Evolutionary conservation across 2,888 invertebrate genomes (phyloP), one percentile per base, ranked within the genome.

Genomic region (Masnerella sp.): DNA sequence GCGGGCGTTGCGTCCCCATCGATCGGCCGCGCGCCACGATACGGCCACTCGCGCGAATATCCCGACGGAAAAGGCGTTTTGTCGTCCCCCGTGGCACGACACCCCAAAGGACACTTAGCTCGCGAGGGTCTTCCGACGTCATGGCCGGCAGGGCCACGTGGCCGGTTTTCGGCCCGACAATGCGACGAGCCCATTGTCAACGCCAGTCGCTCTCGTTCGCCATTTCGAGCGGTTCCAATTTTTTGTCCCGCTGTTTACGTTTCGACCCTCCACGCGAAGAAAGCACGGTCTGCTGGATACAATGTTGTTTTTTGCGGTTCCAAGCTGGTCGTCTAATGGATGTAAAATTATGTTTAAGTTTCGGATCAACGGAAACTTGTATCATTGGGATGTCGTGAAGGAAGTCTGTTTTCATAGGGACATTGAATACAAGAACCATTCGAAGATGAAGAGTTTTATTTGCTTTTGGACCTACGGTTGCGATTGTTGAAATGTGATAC

Each of bases 141-240:
- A 67, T 43, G 47, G 56, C 76, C 74, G 52, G 51, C 61, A 74
- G 62, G 38, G 85, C 81, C 86, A 86, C 86, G 86, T 85, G 86
- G 79, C 85, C 74, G 51, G 75, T 77, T 77, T 76, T 75, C 76
- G 69, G 74, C 75, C 71, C 77, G 77, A 82, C 84, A 83, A 84
- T 83, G 75, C 79, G 70, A 71, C 76, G 74, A 77, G 77, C 73
- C 76, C 78, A 79, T 80, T 79, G 79, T 77, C 81, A 78, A 80
- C 79, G 80, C 80, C 80, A 83, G 51, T 61, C 32, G 42, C 42
- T 40, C 42, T 42, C 51, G 22, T 52, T 43, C 71, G 43, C 64
- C 54, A 38, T 64, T 71, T 71, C 36, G 8, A 52, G 64, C 64
- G 52, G 32, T 40, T 34, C 17, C 7, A 9, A 5, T 25, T 65